Conservation (phyloP, 2,888 invertebrate species). For the Conistra vaccinii region DNA sequence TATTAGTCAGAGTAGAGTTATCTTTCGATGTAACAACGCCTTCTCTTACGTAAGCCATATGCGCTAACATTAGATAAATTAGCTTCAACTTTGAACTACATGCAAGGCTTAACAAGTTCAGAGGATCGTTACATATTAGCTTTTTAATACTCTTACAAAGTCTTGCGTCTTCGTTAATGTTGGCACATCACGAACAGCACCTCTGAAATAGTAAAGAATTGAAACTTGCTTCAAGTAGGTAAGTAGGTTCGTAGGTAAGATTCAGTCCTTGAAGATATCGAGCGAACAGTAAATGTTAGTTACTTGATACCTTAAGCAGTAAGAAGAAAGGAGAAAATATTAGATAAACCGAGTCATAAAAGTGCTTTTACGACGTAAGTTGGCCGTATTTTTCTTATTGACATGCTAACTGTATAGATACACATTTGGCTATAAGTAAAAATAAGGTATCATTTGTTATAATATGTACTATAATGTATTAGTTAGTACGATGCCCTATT, state of each 20-base stretch:
- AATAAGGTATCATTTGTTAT: constrained; percentile 7
- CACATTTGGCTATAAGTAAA: constrained; percentile 15
- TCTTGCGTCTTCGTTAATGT: constrained; percentile 55
- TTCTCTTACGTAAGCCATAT: neutral
- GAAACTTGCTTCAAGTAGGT: constrained; percentile 57
- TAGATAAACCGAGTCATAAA: constrained; percentile 59
- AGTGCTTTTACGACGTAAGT: constrained; percentile 58
- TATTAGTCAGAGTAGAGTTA: constrained; percentile 16
- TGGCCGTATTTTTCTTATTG: constrained; percentile 45
- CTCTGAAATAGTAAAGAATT: constrained; percentile 62
- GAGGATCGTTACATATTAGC: constrained; percentile 25
- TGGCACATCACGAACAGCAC: constrained; percentile 63
- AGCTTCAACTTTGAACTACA: constrained; percentile 11
- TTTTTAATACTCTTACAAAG: constrained; percentile 39
- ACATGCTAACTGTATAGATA: constrained; percentile 27
- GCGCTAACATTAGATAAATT: constrained; percentile 15
- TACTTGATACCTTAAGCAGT: constrained; percentile 52
- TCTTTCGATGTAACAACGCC: neutral
- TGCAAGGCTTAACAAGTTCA: constrained; percentile 28
- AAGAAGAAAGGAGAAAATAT: constrained; percentile 55
- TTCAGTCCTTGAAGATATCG: constrained; percentile 73
- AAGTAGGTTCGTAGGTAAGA: constrained; percentile 18
- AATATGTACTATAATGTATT: neutral
- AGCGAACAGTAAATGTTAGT: constrained; percentile 65
- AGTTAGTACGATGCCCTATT: neutral